Percentiles rank a stretch among this genome's conserved stretches.
phyloP scores from a whole-genome alignment of 2,797 vertebrate genomes.

The Cynodonichthys magdalenae region DNA sequence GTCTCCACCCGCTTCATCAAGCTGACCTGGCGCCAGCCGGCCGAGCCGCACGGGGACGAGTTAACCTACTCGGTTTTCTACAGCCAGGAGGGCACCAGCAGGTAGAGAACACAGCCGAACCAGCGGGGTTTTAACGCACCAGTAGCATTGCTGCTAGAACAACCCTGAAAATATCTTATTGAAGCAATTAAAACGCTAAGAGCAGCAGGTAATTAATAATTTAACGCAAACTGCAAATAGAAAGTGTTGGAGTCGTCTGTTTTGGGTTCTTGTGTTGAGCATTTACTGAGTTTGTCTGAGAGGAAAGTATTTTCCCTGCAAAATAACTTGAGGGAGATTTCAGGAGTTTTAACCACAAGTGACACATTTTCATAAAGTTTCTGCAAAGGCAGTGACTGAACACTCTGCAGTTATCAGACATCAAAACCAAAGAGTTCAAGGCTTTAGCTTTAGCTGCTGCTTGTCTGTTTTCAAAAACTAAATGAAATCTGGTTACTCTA shows the following conservation, averaged over 20 bases:
- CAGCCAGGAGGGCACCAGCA: constrained; percentile 90
- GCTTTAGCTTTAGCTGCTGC: too few relatives aligned
- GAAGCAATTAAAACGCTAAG: constrained; percentile 14
- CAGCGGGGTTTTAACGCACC: constrained; percentile 76
- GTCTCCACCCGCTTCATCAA: constrained; percentile 99
- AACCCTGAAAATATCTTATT: constrained; percentile 17
- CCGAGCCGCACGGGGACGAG: constrained; percentile 93
- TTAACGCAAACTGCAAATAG: not conserved
- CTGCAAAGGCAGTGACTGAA: not conserved
- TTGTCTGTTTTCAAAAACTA: too few relatives aligned
- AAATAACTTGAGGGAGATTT: constrained; percentile 15
- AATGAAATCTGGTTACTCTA: too few relatives aligned
- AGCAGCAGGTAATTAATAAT: constrained; percentile 43
- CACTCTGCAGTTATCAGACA: too few relatives aligned
- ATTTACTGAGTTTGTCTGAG: too few relatives aligned
- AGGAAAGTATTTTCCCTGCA: constrained; percentile 10
- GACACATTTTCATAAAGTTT: not conserved
- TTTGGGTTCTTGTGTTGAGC: not conserved
- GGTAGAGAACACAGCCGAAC: constrained; percentile 84
- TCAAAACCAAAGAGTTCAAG: too few relatives aligned
- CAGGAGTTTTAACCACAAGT: constrained; percentile 1
- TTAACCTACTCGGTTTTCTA: constrained; percentile 97
- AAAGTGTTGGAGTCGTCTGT: too few relatives aligned
- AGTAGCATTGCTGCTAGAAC: not conserved
- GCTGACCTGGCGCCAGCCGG: constrained; percentile 93